Base-by-base conservation (phyloP, 2,113 vertebrate species). In the Lepisosteus oculatus region DNA sequence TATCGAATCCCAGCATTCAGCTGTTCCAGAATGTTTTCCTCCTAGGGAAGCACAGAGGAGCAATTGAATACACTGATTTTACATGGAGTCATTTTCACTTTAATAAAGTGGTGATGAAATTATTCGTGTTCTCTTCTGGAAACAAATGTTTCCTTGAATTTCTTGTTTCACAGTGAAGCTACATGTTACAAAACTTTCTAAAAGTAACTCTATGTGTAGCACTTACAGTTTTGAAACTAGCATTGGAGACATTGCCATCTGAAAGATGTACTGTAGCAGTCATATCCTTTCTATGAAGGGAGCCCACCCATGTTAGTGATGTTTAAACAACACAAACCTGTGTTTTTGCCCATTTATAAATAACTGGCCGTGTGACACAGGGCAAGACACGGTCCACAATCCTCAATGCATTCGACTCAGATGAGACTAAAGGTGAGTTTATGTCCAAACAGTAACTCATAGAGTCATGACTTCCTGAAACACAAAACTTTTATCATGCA, bases 361-460 rank as follows among this genome's bases (percentile, higher is more conserved):
- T 93, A 72, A 80, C 29, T 6, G 92, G 90, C 14, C 84, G 90
- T 14, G 93, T 92, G 43, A 96, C 74, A 72, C 89, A 93, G 74
- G 80, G 91, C 66, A 92, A 85, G 13, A 93, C 78, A 75, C 85
- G 54, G 69, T 87, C 95, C 77, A 95, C 72, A n/a, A 92, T 47
- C 72, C 90, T 81, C 78, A 96, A 85, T 56, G 77, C 6, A 75
- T 93, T 90, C 0, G 93, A 91, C 74, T 93, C 92, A 0, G 93
- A 93, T 44, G 79, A 72, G 67, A 94, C 86, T 63, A 96, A 67
- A 3, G 90, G 80, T 8, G 95, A 95, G 41, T 63, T 85, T 65
- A 92, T 85, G 75, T 97, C 95, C 83, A 97, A 88, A 76, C 95
- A 94, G 81, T 95, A 97, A 8, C 92, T 96, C 94, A 97, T 95